These are phyloP conservation scores for Scylla paramamosain DNA, from an alignment of 1,140 invertebrate genomes.

Conservation along the genomic window DNA sequence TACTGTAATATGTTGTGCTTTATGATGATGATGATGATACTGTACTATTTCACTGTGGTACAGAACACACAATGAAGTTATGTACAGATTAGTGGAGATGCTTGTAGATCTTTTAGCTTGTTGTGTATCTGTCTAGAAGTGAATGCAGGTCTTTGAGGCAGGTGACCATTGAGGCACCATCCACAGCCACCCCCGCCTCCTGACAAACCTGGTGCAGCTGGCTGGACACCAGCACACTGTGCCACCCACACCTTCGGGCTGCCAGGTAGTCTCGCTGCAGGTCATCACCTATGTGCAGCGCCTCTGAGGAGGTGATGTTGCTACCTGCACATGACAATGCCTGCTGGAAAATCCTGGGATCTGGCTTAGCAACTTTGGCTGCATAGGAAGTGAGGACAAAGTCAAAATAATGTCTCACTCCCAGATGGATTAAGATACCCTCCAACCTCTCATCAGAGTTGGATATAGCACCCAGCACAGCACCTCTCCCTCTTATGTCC, in stretches of 20 bases:
- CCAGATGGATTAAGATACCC: slow-evolving; percentile 52
- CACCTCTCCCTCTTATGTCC: slow-evolving; percentile 5
- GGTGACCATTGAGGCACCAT: slow-evolving; percentile 70
- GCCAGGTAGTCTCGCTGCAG: slow-evolving; percentile 70
- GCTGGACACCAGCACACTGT: slow-evolving; percentile 62
- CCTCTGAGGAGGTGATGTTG: slow-evolving; percentile 62
- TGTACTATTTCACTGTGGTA: not conserved
- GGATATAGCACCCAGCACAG: slow-evolving; percentile 61
- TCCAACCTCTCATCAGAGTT: slow-evolving; percentile 72
- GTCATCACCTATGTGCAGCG: slow-evolving; percentile 73
- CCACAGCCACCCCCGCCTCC: slow-evolving; percentile 39
- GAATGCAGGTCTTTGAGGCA: slow-evolving; percentile 42
- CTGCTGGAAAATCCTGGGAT: slow-evolving; percentile 67
- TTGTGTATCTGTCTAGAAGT: not conserved
- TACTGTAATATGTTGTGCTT: not conserved
- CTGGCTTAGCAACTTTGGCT: slow-evolving; percentile 67
- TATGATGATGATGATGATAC: too few species aligned
- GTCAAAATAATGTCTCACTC: slow-evolving; percentile 66
- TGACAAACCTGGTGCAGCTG: slow-evolving; percentile 59
- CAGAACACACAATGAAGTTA: not conserved
- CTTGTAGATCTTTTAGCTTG: not conserved
- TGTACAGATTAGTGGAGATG: not conserved
- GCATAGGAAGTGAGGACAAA: slow-evolving; percentile 72
- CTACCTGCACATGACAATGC: slow-evolving; percentile 43
- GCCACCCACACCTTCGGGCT: slow-evolving; percentile 66